Evolutionary conservation across 2,797 vertebrate genomes (phyloP).

Genomic region (Cebuella pygmaea): DNA sequence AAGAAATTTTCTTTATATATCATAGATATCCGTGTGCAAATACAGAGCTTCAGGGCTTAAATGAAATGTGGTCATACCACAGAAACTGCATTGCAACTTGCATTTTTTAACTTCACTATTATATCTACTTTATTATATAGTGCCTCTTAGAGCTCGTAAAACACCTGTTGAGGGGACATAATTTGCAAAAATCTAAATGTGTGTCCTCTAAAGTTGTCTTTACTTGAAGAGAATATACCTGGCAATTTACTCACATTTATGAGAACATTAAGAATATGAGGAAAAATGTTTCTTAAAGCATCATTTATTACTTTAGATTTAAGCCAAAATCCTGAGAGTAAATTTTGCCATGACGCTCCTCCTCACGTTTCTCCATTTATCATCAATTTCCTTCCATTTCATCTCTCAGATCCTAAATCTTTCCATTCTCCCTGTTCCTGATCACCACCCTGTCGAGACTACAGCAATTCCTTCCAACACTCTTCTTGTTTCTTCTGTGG

Average conservation of each 20-base stretch:
- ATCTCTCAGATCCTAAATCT: background rate
- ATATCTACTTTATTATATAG: background rate
- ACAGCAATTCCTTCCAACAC: background rate
- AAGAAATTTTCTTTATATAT: background rate
- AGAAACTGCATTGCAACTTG: background rate
- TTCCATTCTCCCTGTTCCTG: background rate
- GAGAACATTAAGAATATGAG: background rate
- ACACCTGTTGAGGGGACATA: background rate
- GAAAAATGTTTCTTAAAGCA: background rate
- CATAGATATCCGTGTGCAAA: background rate
- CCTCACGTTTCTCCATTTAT: background rate
- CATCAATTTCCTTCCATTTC: background rate
- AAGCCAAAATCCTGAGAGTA: background rate
- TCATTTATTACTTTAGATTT: background rate
- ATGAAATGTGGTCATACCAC: background rate
- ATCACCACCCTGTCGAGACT: background rate
- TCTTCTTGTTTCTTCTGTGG: background rate
- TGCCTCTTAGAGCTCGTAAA: background rate
- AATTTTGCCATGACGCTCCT: background rate
- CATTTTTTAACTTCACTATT: background rate
- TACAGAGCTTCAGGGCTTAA: background rate
- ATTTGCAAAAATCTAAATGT: background rate
- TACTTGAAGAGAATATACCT: background rate
- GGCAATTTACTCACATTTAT: background rate
- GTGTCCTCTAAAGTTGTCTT: background rate